Evolutionary conservation across 1,140 invertebrate genomes (phyloP).

Genomic region (Eulimnadia texana): DNA sequence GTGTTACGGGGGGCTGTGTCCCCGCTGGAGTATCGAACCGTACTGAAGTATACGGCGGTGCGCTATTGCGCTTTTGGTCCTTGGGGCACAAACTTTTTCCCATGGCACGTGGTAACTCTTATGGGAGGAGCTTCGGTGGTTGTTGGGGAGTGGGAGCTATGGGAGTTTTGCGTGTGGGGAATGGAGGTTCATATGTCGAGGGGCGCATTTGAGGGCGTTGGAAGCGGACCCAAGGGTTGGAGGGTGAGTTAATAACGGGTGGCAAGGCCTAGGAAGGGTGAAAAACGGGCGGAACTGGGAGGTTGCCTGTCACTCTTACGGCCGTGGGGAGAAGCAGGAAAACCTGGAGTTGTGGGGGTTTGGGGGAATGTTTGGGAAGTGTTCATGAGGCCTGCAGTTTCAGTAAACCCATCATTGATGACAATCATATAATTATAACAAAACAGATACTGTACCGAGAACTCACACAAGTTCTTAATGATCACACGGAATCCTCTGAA

Average conservation of each 20-base stretch:
- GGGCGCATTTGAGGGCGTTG: not conserved
- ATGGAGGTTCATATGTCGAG: no score
- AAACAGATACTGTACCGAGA: no score
- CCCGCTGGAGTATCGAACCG: not conserved
- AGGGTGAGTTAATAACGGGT: not conserved
- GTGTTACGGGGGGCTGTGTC: not conserved
- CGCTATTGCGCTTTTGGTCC: not conserved
- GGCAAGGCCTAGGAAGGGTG: not conserved
- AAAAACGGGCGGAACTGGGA: not conserved
- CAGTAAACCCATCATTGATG: no score
- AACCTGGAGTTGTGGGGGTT: not conserved
- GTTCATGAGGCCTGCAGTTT: no score
- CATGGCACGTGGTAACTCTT: not conserved
- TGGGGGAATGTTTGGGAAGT: not conserved
- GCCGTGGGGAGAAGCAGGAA: not conserved
- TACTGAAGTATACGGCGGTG: not conserved
- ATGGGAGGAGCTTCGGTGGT: no score
- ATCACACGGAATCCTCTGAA: no score
- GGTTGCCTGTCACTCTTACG: not conserved
- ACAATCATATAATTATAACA: no score
- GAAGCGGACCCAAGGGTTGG: not conserved
- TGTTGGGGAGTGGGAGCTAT: no score
- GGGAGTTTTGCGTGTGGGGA: no score
- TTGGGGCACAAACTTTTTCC: not conserved
- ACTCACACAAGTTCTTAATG: no score